These are phyloP conservation scores for Magallana angulata DNA, from an alignment of 1,140 invertebrate species.

Conservation along the genomic window DNA sequence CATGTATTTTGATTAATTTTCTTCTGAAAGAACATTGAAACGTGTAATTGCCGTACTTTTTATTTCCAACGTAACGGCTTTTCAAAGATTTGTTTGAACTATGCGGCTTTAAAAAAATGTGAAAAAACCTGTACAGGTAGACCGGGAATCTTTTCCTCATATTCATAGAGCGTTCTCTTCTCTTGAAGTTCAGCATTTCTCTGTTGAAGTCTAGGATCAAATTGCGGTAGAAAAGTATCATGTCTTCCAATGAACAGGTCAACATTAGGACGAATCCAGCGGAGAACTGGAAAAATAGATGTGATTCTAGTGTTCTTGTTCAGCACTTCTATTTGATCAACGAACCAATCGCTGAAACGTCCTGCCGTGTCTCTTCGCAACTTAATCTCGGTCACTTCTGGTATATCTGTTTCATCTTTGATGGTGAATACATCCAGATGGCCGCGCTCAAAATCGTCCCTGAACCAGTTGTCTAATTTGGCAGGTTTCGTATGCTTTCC, in stretches of 20 bases:
- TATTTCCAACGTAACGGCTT: no score
- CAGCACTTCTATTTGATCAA: no score
- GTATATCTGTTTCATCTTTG: background rate
- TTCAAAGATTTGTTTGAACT: no score
- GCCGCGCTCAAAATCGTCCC: slow-evolving; percentile 77
- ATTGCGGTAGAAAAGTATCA: slow-evolving; percentile 80
- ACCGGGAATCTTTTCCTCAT: slow-evolving; percentile 73
- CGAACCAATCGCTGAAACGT: slow-evolving; percentile 13
- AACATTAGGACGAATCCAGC: slow-evolving; percentile 78
- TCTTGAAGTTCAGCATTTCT: slow-evolving; percentile 77
- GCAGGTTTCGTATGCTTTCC: slow-evolving; percentile 65
- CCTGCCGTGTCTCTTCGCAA: background rate
- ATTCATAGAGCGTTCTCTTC: slow-evolving; percentile 76
- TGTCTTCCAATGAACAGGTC: slow-evolving; percentile 78
- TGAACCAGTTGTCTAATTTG: slow-evolving; percentile 72
- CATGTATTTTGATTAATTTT: no score
- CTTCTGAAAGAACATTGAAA: no score
- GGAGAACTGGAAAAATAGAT: slow-evolving; percentile 76
- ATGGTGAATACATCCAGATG: slow-evolving; percentile 69
- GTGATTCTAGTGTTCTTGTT: no score
- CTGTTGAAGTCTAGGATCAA: slow-evolving; percentile 75
- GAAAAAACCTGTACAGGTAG: slow-evolving; percentile 79
- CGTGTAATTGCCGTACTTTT: no score
- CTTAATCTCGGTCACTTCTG: slow-evolving; percentile 58
- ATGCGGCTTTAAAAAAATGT: no score